Evolutionary conservation across 2,888 invertebrate species (phyloP).

Genomic region (Leuctra nigra): DNA sequence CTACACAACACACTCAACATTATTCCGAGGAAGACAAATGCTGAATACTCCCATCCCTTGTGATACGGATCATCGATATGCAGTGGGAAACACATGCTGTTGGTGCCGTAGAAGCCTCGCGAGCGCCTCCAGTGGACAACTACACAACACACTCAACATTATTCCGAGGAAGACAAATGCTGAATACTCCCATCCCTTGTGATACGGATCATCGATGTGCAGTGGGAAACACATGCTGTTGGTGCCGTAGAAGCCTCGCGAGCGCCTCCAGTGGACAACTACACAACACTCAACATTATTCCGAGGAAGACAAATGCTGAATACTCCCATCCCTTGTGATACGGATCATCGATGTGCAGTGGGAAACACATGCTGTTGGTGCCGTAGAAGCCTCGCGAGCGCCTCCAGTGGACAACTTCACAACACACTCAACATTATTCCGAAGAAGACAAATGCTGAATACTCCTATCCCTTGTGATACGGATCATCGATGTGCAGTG

Average conservation of each 20-base stretch:
- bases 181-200: conserved; percentile 68
- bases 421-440: too few species aligned
- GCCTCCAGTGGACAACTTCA: conserved; percentile 52
- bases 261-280: conserved; percentile 52
- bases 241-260: conserved; percentile 56
- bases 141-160: too few species aligned
- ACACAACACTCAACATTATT: too few species aligned
- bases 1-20: too few species aligned
- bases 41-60: conserved; percentile 67
- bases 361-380: conserved; percentile 63
- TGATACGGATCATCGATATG: too few species aligned
- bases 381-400: conserved; percentile 56
- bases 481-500: too few species aligned
- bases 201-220: too few species aligned
- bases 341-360: too few species aligned
- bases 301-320: conserved; percentile 64
- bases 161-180: too few species aligned
- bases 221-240: conserved; percentile 66
- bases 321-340: conserved; percentile 68
- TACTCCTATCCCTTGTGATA: conserved; percentile 68
- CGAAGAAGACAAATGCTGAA: conserved; percentile 62
- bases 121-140: conserved; percentile 52
- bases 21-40: too few species aligned
- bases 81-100: conserved; percentile 66
- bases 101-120: conserved; percentile 56